Percentiles rank a stretch among this genome's conserved stretches.
phyloP scores from a whole-genome alignment of 1,140 invertebrate species.

The Leptinotarsa undecemlineata region DNA sequence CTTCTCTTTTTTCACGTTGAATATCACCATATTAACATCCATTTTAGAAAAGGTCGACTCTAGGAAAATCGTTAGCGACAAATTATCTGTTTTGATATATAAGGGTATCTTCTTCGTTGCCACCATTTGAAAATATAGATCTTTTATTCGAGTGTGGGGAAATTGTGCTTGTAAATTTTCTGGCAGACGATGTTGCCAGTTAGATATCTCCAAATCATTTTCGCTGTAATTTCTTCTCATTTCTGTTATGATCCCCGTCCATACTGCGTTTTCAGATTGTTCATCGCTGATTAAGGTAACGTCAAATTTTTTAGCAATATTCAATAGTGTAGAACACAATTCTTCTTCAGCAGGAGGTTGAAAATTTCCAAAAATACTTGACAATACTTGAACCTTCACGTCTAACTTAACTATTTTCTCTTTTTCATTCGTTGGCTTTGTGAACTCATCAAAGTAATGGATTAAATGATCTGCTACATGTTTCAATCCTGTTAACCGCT shows the following conservation, averaged over 20 bases:
- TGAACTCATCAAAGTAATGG: not conserved
- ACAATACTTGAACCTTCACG: not conserved
- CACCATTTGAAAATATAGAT: constrained; percentile 11
- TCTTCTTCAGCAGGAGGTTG: not conserved
- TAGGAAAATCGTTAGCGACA: not conserved
- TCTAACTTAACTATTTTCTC: not conserved
- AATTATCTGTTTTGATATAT: constrained; percentile 12
- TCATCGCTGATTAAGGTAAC: not conserved
- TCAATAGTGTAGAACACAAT: not conserved
- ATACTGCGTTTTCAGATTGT: not conserved
- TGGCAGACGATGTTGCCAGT: not conserved
- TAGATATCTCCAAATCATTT: not conserved
- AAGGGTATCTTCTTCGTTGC: not conserved
- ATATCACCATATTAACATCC: constrained; percentile 3
- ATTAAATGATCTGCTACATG: constrained; percentile 1
- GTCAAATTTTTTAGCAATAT: not conserved
- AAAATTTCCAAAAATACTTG: constrained; percentile 1
- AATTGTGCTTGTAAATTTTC: not conserved
- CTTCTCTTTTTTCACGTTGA: not conserved
- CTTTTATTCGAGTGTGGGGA: not conserved
- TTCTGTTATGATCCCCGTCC: not conserved
- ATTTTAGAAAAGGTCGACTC: not conserved
- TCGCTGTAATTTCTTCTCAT: not conserved
- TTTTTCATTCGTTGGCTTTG: not conserved
- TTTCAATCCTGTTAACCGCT: not conserved